Evolutionary conservation across 1,140 invertebrate genomes (phyloP), one percentile per base, ranked within the genome.

Genomic region (Meloidogyne hapla): DNA sequence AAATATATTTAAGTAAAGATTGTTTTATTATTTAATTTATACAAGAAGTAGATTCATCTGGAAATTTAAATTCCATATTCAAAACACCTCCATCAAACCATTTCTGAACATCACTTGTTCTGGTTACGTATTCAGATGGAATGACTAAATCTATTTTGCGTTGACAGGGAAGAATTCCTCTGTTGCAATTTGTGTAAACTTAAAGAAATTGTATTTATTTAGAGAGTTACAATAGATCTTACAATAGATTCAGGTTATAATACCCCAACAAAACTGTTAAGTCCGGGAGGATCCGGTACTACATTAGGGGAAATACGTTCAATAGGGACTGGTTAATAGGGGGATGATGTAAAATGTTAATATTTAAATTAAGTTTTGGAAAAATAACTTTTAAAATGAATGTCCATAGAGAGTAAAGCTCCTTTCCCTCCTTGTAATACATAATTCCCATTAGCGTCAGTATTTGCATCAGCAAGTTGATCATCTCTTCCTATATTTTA

Each of bases 51-150:
- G 79, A 78, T 74, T 83, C 81, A 48, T 83, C 81, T 15, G 76
- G 81, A 65, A 81, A 83, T 21, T 75, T 42, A 70, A 83, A 81
- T 42, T 81, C 76, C 82, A 83, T 83, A 67, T 83, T 84, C 74
- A 83, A 80, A 10, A 74, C 77, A 18, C 83, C 82, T 13, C 78
- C 83, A 28, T 84, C 82, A 65, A 83, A 83, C 75, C 78, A 83
- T 67, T 84, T 82, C n/a, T 76, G 71, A 15, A 83, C 79, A 23
- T 77, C 56, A 21, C 40, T 67, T 12, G 77, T 66, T 28, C 82
- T 67, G 0, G 56, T 79, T 2, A 83, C 79, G 56, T 83, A 83
- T 15, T 80, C 62, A n/a, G 66, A 61, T 5, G 82, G 82, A 42
- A 83, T 70, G 4, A 65, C 65, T n/a, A 83, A 67, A 42, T 84